Evolutionary conservation across 2,888 invertebrate genomes (phyloP).

Genomic region (Ormyrus pomaceus): DNA sequence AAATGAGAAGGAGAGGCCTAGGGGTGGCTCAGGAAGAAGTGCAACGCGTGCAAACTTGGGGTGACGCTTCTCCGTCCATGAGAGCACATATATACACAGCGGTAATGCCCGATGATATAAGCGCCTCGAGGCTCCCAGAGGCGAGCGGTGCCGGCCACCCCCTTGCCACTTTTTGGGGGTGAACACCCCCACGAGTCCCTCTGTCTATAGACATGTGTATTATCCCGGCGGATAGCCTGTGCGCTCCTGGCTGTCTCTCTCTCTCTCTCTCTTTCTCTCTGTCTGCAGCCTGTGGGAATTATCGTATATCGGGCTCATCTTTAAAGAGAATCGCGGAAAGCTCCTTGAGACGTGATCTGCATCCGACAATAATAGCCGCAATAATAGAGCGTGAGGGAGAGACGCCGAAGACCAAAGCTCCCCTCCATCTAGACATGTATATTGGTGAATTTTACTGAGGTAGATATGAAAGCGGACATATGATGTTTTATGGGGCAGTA

Average conservation of each 20-base stretch:
- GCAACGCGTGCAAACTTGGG: constrained; percentile 38
- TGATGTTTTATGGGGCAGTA: constrained; percentile 19
- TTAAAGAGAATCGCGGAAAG: constrained; percentile 51
- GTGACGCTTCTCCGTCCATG: constrained; percentile 3
- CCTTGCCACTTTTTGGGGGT: constrained; percentile 53
- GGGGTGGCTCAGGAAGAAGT: constrained; percentile 11
- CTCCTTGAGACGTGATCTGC: constrained; percentile 50
- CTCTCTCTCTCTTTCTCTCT: background rate
- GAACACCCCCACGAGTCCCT: constrained; percentile 35
- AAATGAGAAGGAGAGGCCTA: constrained; percentile 26
- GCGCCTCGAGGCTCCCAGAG: constrained; percentile 56
- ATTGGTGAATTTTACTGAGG: background rate
- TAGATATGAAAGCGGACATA: constrained; percentile 9
- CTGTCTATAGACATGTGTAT: constrained; percentile 55
- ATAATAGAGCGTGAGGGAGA: background rate
- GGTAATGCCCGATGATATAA: constrained; percentile 61
- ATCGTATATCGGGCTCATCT: constrained; percentile 43
- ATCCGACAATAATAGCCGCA: constrained; percentile 34
- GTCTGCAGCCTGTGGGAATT: constrained; percentile 50
- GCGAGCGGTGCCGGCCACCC: constrained; percentile 35
- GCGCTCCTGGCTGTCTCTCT: background rate
- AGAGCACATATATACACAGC: constrained; percentile 12
- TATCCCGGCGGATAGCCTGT: constrained; percentile 41
- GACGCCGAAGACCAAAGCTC: background rate
- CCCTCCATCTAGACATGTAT: too few species aligned